Conservation (phyloP, 2,797 vertebrate species). For the Chaunax sp. region DNA sequence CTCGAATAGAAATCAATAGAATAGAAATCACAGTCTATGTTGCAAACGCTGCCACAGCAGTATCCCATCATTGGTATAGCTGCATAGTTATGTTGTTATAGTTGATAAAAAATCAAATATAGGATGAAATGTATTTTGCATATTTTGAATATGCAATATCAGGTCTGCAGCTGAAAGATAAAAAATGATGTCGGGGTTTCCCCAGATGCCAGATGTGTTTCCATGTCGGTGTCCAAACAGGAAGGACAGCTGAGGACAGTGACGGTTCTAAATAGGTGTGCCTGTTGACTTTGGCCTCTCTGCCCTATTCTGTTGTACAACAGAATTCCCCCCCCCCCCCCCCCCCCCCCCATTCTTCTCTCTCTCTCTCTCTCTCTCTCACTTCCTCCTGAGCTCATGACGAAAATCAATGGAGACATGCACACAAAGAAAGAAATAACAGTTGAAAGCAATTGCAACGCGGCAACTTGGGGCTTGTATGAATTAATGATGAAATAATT, state of each 20-base stretch:
- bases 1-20: background rate
- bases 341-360: slow-evolving; percentile 57
- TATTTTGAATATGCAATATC: slow-evolving; percentile 18
- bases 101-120: slow-evolving; percentile 38
- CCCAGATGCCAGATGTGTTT: slow-evolving; percentile 8
- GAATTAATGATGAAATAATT: background rate
- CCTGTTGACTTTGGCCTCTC: slow-evolving; percentile 58
- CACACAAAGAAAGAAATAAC: background rate
- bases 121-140: slow-evolving; percentile 29
- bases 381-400: slow-evolving; percentile 31
- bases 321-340: slow-evolving; percentile 56
- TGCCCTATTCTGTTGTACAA: slow-evolving; percentile 40
- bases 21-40: too few species aligned
- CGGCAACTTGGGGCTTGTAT: background rate
- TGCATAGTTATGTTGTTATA: slow-evolving; percentile 27
- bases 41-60: background rate
- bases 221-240: slow-evolving; percentile 6
- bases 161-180: slow-evolving; percentile 27
- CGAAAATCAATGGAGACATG: slow-evolving; percentile 17
- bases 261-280: slow-evolving; percentile 65
- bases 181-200: slow-evolving; percentile 5
- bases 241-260: slow-evolving; percentile 54
- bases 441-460: background rate
- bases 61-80: background rate
- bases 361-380: slow-evolving; percentile 26